Conservation (phyloP, 1,140 invertebrate genomes). For the Apis dorsata region DNA sequence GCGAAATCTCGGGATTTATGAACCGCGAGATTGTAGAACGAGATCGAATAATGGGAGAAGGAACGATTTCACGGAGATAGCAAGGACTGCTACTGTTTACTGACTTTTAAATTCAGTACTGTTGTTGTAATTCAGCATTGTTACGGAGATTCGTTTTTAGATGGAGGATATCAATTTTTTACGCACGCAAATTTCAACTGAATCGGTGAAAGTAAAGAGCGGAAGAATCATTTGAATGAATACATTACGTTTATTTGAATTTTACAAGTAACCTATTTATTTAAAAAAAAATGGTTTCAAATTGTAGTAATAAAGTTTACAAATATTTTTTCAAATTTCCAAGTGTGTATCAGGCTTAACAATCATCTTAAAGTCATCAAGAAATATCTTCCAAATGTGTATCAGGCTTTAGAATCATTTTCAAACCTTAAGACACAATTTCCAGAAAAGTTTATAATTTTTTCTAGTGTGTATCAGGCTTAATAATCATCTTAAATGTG, state of each 20-base stretch:
- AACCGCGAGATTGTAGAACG: not conserved
- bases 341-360: no score
- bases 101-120: not conserved
- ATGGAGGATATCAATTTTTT: conserved; percentile 1
- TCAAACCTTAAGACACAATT: no score
- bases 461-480: no score
- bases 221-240: not conserved
- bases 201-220: conserved; percentile 26
- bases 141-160: conserved; percentile 9
- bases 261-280: not conserved
- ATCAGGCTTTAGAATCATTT: no score
- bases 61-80: conserved; percentile 13
- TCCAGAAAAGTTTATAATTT: no score
- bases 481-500: no score
- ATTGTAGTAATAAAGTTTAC: no score
- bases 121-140: conserved; percentile 11
- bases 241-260: not conserved
- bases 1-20: conserved; percentile 1
- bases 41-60: not conserved
- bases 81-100: not conserved
- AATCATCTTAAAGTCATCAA: no score
- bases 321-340: no score
- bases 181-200: conserved; percentile 17
- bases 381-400: no score
- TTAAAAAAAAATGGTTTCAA: no score